Evolutionary conservation across 2,797 vertebrate genomes (phyloP).

Genomic region (Anguilla pacifica): DNA sequence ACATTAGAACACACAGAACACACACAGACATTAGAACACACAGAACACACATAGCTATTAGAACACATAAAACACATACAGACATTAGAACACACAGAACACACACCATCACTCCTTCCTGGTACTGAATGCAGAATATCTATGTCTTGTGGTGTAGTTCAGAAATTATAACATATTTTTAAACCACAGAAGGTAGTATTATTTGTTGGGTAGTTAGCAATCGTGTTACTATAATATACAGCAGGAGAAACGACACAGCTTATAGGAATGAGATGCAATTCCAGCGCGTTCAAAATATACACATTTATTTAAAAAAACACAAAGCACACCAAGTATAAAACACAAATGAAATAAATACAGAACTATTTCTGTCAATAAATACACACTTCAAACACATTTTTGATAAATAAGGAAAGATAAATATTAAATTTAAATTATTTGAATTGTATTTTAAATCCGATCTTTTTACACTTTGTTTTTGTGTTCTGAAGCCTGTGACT

Average conservation of each 20-base stretch:
- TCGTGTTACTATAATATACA: background rate
- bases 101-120: too few species aligned
- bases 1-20: too few species aligned
- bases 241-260: conserved; percentile 25
- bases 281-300: conserved; percentile 79
- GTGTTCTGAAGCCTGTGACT: background rate
- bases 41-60: too few species aligned
- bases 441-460: background rate
- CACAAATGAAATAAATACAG: conserved; percentile 54
- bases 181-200: too few species aligned
- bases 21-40: too few species aligned
- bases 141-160: background rate
- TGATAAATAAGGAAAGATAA: conserved; percentile 40
- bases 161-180: background rate
- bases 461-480: background rate
- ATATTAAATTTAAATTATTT: conserved; percentile 11
- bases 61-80: too few species aligned
- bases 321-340: conserved; percentile 19
- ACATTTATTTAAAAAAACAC: conserved; percentile 51
- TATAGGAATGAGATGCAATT: conserved; percentile 67
- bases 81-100: too few species aligned
- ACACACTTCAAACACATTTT: conserved; percentile 43
- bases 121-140: too few species aligned
- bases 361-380: conserved; percentile 52
- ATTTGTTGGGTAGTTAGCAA: background rate